A percentile compares a stretch with the other conserved stretches of the same genome.
These are phyloP conservation scores for Oryzias woworae DNA, from an alignment of 2,113 vertebrate genomes.

Conservation along the genomic window DNA sequence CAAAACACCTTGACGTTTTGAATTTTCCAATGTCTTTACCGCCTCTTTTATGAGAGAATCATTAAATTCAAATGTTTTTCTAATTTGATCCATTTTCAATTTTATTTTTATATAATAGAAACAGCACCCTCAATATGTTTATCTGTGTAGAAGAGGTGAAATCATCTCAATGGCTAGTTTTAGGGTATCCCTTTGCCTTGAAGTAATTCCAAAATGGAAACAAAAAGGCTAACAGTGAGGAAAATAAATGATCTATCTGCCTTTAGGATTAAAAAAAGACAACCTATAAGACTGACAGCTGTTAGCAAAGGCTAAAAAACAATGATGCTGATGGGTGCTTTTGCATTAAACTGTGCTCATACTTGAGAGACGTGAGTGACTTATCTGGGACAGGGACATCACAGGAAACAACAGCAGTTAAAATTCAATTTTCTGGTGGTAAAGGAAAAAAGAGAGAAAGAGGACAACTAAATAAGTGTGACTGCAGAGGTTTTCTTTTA, in stretches of 20 bases:
- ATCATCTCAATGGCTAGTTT: no score
- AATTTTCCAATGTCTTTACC: no score
- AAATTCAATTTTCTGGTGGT: slow-evolving; percentile 69
- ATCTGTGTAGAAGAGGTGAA: no score
- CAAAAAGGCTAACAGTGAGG: no score
- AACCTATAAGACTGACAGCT: slow-evolving; percentile 16
- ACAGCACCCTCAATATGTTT: no score
- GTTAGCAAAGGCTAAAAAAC: slow-evolving; percentile 34
- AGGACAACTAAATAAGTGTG: slow-evolving; percentile 67
- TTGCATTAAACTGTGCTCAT: slow-evolving; percentile 26
- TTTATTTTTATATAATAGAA: no score
- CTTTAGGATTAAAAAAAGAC: background rate
- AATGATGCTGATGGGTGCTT: slow-evolving; percentile 8
- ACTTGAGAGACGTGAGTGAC: slow-evolving; percentile 61
- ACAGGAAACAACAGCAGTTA: slow-evolving; percentile 62
- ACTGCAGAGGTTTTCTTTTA: slow-evolving; percentile 66
- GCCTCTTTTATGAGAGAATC: no score
- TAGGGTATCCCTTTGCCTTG: no score
- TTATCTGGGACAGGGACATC: slow-evolving; percentile 73
- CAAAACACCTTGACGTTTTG: no score
- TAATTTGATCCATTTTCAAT: no score
- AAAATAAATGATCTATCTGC: background rate
- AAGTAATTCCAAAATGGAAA: no score
- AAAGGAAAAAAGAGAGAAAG: slow-evolving; percentile 40
- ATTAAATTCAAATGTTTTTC: no score